Evolutionary conservation across 2,113 vertebrate species (phyloP).

Genomic region (Notarius lentiginosus): DNA sequence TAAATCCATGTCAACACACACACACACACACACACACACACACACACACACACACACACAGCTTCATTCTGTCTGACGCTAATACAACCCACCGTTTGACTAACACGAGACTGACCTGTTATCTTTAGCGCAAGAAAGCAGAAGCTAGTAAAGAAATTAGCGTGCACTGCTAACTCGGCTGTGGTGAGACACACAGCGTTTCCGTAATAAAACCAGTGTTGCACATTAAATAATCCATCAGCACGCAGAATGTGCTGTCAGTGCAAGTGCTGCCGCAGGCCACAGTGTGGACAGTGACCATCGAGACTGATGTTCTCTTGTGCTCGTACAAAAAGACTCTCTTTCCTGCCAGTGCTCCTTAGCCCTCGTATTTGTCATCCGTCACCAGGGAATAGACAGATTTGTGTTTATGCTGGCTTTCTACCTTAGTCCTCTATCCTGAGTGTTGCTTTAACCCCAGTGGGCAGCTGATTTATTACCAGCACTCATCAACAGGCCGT

Average conservation of each 20-base stretch:
- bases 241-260: conserved; percentile 24
- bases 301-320: conserved; percentile 31
- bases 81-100: too few species aligned
- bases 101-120: neutral
- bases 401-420: conserved; percentile 60
- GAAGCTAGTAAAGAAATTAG: conserved; percentile 29
- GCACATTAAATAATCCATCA: conserved; percentile 39
- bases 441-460: conserved; percentile 76
- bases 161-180: conserved; percentile 1
- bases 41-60: neutral
- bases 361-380: conserved; percentile 53
- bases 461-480: conserved; percentile 73
- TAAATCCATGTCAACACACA: neutral
- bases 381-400: conserved; percentile 65
- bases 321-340: conserved; percentile 27
- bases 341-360: conserved; percentile 18
- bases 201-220: conserved; percentile 17
- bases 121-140: conserved; percentile 39
- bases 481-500: conserved; percentile 31
- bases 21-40: neutral
- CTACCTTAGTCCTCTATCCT: conserved; percentile 56
- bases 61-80: neutral
- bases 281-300: conserved; percentile 27
- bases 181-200: conserved; percentile 14
- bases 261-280: conserved; percentile 9